phyloP scores from a whole-genome alignment of 2,113 vertebrate species.

The Sclerurus mexicanus region DNA sequence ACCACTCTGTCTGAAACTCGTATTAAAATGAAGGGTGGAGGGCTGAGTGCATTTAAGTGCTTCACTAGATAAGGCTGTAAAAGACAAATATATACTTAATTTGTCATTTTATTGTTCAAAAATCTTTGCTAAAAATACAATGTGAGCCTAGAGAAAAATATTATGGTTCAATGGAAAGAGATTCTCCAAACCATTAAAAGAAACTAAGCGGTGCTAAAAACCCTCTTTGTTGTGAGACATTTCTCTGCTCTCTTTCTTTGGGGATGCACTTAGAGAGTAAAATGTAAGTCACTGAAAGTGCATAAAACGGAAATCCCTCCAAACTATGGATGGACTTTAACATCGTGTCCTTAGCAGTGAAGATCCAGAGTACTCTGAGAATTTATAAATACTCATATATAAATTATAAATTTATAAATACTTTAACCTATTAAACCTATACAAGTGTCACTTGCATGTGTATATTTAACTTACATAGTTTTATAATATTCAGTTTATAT shows the following conservation, averaged over 20 bases:
- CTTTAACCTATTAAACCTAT: constrained; percentile 48
- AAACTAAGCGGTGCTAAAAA: not conserved
- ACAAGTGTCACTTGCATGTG: not conserved
- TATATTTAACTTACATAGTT: constrained; percentile 41
- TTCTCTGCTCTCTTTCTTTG: constrained; percentile 14
- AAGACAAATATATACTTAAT: constrained; percentile 5
- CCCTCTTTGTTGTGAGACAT: not conserved
- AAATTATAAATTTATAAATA: constrained; percentile 62
- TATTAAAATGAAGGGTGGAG: not conserved
- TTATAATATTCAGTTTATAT: constrained; percentile 40
- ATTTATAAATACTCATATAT: constrained; percentile 55
- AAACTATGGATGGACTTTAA: constrained; percentile 7
- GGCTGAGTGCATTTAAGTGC: not conserved
- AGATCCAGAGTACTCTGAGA: constrained; percentile 31
- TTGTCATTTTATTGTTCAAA: constrained; percentile 20
- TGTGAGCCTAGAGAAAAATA: constrained; percentile 35
- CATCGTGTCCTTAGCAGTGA: not conserved
- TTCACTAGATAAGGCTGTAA: constrained; percentile 1
- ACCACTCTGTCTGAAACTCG: not conserved
- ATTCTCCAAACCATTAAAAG: constrained; percentile 9
- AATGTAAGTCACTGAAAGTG: constrained; percentile 11
- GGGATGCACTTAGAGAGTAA: constrained; percentile 9
- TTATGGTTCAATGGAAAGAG: constrained; percentile 13
- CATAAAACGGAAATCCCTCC: constrained; percentile 28
- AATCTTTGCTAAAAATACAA: constrained; percentile 21